A percentile compares a stretch with the other conserved stretches of the same genome.
These are phyloP conservation scores for Cheilosia pagana DNA, from an alignment of 2,888 invertebrate genomes.

Conservation along the genomic window DNA sequence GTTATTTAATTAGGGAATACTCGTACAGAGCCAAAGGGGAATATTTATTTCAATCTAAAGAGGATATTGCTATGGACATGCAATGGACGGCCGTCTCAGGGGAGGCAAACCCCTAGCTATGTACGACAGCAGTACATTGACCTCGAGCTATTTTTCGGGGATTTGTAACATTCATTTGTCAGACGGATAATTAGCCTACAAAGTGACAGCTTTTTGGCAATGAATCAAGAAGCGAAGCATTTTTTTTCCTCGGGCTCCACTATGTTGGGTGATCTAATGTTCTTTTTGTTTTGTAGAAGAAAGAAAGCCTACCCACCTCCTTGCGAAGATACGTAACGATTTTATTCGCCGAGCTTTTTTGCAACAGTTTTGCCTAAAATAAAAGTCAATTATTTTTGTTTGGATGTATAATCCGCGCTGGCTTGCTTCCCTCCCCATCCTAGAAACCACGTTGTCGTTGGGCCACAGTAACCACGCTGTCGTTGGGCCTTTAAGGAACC, in stretches of 20 bases:
- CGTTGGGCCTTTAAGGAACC: no score
- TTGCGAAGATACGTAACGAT: background rate
- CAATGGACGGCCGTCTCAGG: slow-evolving; percentile 3
- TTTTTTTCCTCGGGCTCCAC: background rate
- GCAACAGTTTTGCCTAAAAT: no score
- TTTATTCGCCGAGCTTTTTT: background rate
- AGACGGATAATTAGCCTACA: background rate
- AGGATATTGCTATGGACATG: background rate
- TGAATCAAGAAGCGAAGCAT: background rate
- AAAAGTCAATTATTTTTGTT: no score
- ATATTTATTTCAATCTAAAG: background rate
- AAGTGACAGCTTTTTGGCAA: background rate
- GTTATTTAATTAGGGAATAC: slow-evolving; percentile 18
- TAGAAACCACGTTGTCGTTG: no score
- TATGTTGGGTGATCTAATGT: background rate
- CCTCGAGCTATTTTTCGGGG: background rate
- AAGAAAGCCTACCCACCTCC: background rate
- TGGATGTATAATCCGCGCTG: no score
- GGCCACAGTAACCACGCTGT: no score
- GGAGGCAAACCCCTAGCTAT: background rate
- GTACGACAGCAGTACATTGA: background rate
- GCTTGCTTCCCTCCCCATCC: no score
- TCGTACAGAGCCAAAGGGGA: background rate
- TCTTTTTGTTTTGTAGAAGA: background rate
- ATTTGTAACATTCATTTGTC: slow-evolving; percentile 3